A percentile compares a stretch with the other conserved stretches of the same genome.
phyloP scores from a whole-genome alignment of 2,797 vertebrate species.

The Hypotaenidia philippensis region DNA sequence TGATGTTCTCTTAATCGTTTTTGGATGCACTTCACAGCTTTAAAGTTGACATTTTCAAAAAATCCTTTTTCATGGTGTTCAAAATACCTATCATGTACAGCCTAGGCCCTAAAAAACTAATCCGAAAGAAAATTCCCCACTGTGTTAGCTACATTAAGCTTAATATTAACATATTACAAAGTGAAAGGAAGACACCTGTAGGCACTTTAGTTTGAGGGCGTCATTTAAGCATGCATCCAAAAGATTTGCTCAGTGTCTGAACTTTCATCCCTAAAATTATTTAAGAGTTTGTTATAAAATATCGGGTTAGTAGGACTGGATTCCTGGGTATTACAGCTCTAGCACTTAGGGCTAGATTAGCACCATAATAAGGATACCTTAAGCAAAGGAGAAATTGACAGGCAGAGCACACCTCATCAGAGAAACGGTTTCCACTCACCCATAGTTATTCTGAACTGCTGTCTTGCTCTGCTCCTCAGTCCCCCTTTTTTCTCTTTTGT shows the following conservation, averaged over 20 bases:
- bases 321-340: neutral
- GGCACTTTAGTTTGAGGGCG: neutral
- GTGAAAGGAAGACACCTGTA: neutral
- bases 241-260: neutral
- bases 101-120: neutral
- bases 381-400: neutral
- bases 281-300: neutral
- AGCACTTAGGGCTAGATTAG: neutral
- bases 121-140: neutral
- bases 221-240: neutral
- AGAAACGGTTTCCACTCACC: neutral
- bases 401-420: neutral
- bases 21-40: neutral
- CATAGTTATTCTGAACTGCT: neutral
- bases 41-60: neutral
- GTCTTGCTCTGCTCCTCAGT: neutral
- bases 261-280: neutral
- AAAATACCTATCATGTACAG: neutral
- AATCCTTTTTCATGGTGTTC: neutral
- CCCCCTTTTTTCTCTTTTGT: neutral
- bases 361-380: neutral
- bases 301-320: neutral
- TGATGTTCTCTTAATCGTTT: constrained; percentile 6
- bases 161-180: neutral
- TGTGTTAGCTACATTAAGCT: neutral